These are phyloP conservation scores for Myodes glareolus DNA, from an alignment of 2,113 vertebrate species.

Conservation along the genomic window DNA sequence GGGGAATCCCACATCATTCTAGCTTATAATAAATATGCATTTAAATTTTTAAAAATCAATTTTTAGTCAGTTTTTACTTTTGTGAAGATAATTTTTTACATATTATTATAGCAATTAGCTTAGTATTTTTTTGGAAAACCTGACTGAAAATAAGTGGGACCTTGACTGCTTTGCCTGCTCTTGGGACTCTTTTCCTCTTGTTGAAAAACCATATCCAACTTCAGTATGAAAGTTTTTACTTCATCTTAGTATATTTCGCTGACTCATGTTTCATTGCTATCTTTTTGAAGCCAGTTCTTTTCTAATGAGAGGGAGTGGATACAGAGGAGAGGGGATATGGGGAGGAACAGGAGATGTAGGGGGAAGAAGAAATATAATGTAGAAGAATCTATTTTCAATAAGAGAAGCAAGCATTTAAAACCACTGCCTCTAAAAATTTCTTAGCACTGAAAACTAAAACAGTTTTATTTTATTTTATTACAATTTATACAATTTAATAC, in stretches of 20 bases:
- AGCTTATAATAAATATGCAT: neutral
- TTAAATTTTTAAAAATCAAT: conserved; percentile 35
- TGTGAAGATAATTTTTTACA: conserved; percentile 8
- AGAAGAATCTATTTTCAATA: neutral
- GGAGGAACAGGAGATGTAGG: neutral
- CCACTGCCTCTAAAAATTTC: neutral
- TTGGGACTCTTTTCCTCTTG: neutral
- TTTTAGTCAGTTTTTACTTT: neutral
- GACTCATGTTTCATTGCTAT: neutral
- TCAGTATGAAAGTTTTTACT: neutral
- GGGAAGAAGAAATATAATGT: no score
- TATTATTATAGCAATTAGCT: neutral
- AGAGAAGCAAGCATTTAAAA: neutral
- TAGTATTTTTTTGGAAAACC: neutral
- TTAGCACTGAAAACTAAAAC: neutral
- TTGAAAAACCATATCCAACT: neutral
- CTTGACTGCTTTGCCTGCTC: neutral
- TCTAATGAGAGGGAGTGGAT: neutral
- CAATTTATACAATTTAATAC: neutral
- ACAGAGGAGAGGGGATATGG: neutral
- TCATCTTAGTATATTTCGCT: neutral
- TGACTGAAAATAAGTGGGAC: neutral
- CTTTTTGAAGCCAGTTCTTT: neutral
- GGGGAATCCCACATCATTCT: neutral
- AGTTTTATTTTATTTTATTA: neutral